Evolutionary conservation across 2,888 invertebrate species (phyloP), one percentile per base, ranked within the genome.

Genomic region (Gibbula magus): DNA sequence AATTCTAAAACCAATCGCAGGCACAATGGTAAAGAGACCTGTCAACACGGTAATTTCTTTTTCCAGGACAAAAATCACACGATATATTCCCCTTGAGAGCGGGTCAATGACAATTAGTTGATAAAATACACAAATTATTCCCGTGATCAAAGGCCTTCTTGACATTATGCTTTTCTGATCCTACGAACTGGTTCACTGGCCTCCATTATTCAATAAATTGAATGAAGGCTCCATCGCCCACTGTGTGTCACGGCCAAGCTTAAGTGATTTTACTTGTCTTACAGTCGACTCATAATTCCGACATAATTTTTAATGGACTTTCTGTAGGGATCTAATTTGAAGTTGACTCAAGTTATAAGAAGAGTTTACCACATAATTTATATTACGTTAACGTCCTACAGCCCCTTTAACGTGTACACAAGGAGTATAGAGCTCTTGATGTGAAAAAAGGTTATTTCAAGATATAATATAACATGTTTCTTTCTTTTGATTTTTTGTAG

Each of bases 261-360:
- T 35, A 70, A 70, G 70, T 70, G 70, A 70, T 70, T 70, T 70
- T 70, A 35, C 39, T 20, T 70, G 70, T 70, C 70, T 70, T 35
- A 20, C 70, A 70, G 45, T 45, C 45, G 10, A 10, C 13, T 45
- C 45, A 45, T 45, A 45, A 4, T 45, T 45, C 45, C 10, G 10
- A 45, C 45, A 45, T 45, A 45, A 45, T 45, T 45, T 45, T 7
- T 45, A 45, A 45, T 45, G 13, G 45, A 45, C 13, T 13, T 5
- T 45, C 45, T 1, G 10, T 45, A 13, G 45, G 10, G 45, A 45
- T 45, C 10, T 45, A 45, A 45, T 45, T 45, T 45, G 45, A 45
- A 13, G 45, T 45, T 45, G 45, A 7, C 45, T 45, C 35, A 35
- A 7, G 7, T 35, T 45, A 45, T 10, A 13, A 45, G 35, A 5